A percentile compares a stretch with the other conserved stretches of the same genome.
phyloP scores from a whole-genome alignment of 37 sponge, comb jelly and placozoan species.

The Chondrosia reniformis region DNA sequence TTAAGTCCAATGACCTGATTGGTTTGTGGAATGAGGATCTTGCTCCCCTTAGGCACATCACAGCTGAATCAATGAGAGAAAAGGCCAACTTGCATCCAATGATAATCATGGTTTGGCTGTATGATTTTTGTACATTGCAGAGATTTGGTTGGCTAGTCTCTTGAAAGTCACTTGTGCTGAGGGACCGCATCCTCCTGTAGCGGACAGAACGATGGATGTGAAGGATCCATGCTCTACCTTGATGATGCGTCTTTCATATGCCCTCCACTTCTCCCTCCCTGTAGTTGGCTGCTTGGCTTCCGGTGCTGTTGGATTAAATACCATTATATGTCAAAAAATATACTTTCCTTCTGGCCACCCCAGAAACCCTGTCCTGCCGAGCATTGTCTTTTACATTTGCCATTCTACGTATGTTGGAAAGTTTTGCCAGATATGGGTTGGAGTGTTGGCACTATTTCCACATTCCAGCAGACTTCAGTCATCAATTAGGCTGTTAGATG shows the following conservation, averaged over 20 bases:
- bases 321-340: background rate
- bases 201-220: background rate
- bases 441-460: background rate
- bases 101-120: background rate
- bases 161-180: background rate
- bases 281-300: background rate
- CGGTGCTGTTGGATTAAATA: background rate
- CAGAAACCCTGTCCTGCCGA: background rate
- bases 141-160: background rate
- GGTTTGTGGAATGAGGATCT: background rate
- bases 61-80: background rate
- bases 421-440: background rate
- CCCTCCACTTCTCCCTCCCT: background rate
- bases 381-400: background rate
- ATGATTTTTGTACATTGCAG: background rate
- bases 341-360: background rate
- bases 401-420: background rate
- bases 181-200: background rate
- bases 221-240: background rate
- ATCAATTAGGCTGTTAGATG: background rate
- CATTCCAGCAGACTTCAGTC: background rate
- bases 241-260: background rate
- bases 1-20: background rate
- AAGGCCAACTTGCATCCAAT: background rate
- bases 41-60: background rate